A percentile compares a stretch with the other conserved stretches of the same genome.
These are phyloP conservation scores for Mormyrops boulengeri DNA, from an alignment of 2,797 vertebrate species.

Conservation along the genomic window DNA sequence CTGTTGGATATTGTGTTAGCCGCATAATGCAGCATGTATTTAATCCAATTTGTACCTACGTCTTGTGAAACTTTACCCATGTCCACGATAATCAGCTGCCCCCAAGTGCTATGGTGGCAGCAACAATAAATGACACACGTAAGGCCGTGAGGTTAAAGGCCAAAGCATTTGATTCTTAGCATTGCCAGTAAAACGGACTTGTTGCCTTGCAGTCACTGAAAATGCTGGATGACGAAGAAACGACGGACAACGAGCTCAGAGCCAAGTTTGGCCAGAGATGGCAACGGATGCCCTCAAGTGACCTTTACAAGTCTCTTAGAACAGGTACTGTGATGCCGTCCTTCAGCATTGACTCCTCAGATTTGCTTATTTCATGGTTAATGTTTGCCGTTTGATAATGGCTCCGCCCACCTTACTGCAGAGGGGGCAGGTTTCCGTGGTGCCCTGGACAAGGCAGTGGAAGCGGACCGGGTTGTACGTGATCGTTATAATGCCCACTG, in stretches of 20 bases:
- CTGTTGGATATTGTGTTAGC: not conserved
- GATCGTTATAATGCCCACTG: conserved; percentile 84
- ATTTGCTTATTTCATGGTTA: not conserved
- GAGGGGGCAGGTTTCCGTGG: conserved; percentile 79
- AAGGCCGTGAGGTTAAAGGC: not conserved
- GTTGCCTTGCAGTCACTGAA: conserved; percentile 70
- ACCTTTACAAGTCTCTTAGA: conserved; percentile 88
- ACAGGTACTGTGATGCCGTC: conserved; percentile 58
- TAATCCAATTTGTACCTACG: not conserved
- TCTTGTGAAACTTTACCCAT: not conserved
- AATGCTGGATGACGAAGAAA: conserved; percentile 84
- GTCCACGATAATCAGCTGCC: not conserved
- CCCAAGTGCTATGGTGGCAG: not conserved
- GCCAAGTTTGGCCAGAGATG: conserved; percentile 92
- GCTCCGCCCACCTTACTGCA: conserved; percentile 37
- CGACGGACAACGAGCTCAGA: conserved; percentile 85
- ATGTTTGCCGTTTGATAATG: not conserved
- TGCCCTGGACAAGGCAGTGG: conserved; percentile 80
- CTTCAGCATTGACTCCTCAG: not conserved
- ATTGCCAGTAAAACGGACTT: not conserved
- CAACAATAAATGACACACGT: not conserved
- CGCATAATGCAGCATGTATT: not conserved
- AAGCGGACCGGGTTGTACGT: conserved; percentile 85
- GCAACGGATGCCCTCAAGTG: conserved; percentile 89
- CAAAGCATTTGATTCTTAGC: not conserved